Conservation (phyloP, 1,140 invertebrate genomes). For the Heliconius nattereri region DNA sequence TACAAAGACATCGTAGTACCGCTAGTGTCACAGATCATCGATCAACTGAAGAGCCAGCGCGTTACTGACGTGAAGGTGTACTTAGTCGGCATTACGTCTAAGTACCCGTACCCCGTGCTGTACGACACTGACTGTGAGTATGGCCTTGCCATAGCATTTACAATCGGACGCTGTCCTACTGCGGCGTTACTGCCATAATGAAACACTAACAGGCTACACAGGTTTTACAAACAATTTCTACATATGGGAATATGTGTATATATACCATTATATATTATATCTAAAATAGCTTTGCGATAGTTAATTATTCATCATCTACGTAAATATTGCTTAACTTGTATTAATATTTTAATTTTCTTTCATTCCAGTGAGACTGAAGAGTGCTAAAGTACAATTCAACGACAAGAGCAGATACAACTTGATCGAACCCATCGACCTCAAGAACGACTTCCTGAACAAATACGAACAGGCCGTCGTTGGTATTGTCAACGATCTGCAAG, state of each 20-base stretch:
- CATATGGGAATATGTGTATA: too few relatives aligned
- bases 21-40: constrained; percentile 74
- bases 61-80: constrained; percentile 76
- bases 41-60: constrained; percentile 73
- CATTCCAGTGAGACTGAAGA: constrained; percentile 73
- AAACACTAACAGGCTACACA: too few relatives aligned
- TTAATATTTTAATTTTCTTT: constrained; percentile 3
- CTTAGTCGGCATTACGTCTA: constrained; percentile 68
- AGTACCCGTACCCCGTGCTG: constrained; percentile 68
- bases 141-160: not conserved
- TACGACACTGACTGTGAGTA: constrained; percentile 77
- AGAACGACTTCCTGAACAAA: constrained; percentile 46
- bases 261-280: too few relatives aligned
- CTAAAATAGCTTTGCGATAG: too few relatives aligned
- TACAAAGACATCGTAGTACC: constrained; percentile 81
- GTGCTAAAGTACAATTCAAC: constrained; percentile 66
- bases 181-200: too few relatives aligned
- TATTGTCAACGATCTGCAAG: constrained; percentile 48
- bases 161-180: too few relatives aligned
- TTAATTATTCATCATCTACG: too few relatives aligned
- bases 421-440: constrained; percentile 45
- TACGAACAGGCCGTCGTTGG: constrained; percentile 41
- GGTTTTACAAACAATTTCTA: too few relatives aligned
- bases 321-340: not conserved
- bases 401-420: constrained; percentile 63